Percentiles rank a stretch among this genome's conserved stretches.
phyloP scores from a whole-genome alignment of 2,888 invertebrate species.

The Neuroscelio doddi region DNA sequence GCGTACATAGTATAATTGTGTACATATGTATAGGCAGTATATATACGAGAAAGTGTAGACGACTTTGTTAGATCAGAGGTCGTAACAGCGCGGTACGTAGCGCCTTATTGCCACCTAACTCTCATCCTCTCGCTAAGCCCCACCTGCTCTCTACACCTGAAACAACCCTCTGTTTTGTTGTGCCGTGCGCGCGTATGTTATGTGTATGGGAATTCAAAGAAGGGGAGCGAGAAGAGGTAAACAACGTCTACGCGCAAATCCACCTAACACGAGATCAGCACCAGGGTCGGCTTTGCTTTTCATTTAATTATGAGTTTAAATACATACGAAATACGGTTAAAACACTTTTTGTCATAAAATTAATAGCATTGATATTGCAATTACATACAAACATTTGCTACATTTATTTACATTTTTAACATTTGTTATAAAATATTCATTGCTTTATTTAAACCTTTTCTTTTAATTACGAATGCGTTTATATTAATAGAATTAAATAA shows the following conservation, averaged over 20 bases:
- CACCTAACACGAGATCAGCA: constrained; percentile 64
- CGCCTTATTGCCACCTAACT: constrained; percentile 64
- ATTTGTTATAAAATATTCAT: too few species aligned
- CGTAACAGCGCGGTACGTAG: constrained; percentile 68
- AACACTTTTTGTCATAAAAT: too few species aligned
- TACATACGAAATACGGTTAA: too few species aligned
- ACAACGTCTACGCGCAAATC: constrained; percentile 58
- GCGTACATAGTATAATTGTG: constrained; percentile 23
- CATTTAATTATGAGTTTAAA: too few species aligned
- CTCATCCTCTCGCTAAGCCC: constrained; percentile 47
- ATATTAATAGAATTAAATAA: too few species aligned
- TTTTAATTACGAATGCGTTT: too few species aligned
- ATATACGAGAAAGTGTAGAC: constrained; percentile 11
- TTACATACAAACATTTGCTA: too few species aligned
- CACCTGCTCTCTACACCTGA: constrained; percentile 30
- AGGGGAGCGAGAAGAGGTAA: constrained; percentile 29
- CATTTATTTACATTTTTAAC: too few species aligned
- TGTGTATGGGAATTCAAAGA: neutral
- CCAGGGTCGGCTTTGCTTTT: too few species aligned
- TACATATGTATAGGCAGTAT: constrained; percentile 7
- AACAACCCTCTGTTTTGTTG: constrained; percentile 30
- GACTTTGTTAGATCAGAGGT: constrained; percentile 64
- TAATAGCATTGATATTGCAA: too few species aligned
- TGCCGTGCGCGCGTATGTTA: constrained; percentile 15
- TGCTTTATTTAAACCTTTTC: too few species aligned